Percentiles rank a stretch among this genome's conserved stretches.
Conservation (phyloP, 2,888 invertebrate genomes). For the Philereme vetulata region DNA sequence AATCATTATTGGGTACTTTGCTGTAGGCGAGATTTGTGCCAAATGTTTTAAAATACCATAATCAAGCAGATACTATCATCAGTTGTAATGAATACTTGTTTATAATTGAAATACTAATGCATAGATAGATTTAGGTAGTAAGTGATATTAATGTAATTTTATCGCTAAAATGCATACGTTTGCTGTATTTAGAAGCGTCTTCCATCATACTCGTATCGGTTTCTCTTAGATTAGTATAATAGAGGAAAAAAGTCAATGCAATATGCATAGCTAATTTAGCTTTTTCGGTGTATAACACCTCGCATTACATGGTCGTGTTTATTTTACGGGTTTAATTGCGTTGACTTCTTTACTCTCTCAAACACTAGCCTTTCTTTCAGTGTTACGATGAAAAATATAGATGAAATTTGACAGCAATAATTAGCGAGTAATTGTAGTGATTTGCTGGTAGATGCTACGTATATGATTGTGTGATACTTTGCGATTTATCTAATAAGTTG, state of each 20-base stretch:
- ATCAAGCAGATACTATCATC: constrained; percentile 68
- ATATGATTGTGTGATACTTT: constrained; percentile 78
- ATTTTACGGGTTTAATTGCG: constrained; percentile 28
- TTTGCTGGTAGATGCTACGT: constrained; percentile 79
- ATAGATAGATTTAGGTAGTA: constrained; percentile 72
- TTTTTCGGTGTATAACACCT: constrained; percentile 47
- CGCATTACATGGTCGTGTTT: constrained; percentile 16
- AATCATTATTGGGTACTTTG: constrained; percentile 26
- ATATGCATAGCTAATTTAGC: constrained; percentile 24
- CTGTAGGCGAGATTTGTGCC: constrained; percentile 62
- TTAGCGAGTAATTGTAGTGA: constrained; percentile 77
- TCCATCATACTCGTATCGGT: constrained; percentile 78
- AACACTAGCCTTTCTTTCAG: constrained; percentile 73
- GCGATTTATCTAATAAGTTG: constrained; percentile 60
- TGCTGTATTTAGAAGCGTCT: constrained; percentile 83
- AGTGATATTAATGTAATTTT: constrained; percentile 77
- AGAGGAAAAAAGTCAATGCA: constrained; percentile 50
- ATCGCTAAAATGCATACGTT: constrained; percentile 77
- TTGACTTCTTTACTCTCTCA: constrained; percentile 26
- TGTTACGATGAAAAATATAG: constrained; percentile 69
- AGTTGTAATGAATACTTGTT: constrained; percentile 63
- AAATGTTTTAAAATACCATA: constrained; percentile 63
- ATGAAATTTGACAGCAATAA: constrained; percentile 80
- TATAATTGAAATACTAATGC: constrained; percentile 66
- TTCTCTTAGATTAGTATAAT: constrained; percentile 65